A percentile compares a stretch with the other conserved stretches of the same genome.
Evolutionary conservation across 2,113 vertebrate genomes (phyloP).

Genomic region (Seriola aureovittata): DNA sequence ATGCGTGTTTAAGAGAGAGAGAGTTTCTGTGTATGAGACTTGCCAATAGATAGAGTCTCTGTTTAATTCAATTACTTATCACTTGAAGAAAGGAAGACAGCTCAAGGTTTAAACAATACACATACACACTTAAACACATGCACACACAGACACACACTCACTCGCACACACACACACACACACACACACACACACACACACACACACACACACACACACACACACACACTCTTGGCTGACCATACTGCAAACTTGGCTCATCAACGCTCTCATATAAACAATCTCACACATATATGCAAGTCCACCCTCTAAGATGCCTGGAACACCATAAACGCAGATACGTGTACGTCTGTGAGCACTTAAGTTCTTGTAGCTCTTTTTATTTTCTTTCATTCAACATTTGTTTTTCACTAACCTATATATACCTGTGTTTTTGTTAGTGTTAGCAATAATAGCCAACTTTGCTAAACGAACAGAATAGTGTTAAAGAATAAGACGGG

Average conservation of each 20-base stretch:
- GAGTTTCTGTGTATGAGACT: conserved; percentile 15
- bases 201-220: conserved; percentile 2
- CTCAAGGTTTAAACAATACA: conserved; percentile 20
- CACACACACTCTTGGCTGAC: conserved; percentile 41
- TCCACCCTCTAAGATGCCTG: no score
- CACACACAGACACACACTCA: neutral
- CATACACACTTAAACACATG: conserved; percentile 4
- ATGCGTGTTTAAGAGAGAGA: neutral
- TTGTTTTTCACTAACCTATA: neutral
- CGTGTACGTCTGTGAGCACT: neutral
- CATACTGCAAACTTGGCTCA: conserved; percentile 25
- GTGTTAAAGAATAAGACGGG: no score
- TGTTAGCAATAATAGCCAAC: neutral
- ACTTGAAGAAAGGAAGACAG: conserved; percentile 31
- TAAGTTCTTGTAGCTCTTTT: neutral
- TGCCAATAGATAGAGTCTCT: conserved; percentile 12
- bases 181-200: conserved; percentile 2
- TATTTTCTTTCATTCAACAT: neutral
- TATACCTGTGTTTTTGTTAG: no score
- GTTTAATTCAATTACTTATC: conserved; percentile 46
- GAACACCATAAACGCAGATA: neutral
- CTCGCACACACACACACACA: conserved; percentile 19
- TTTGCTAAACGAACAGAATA: no score
- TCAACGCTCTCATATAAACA: neutral
- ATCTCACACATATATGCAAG: conserved; percentile 5